Conservation (phyloP, 2,888 invertebrate species). For the Resseliella maxima region DNA sequence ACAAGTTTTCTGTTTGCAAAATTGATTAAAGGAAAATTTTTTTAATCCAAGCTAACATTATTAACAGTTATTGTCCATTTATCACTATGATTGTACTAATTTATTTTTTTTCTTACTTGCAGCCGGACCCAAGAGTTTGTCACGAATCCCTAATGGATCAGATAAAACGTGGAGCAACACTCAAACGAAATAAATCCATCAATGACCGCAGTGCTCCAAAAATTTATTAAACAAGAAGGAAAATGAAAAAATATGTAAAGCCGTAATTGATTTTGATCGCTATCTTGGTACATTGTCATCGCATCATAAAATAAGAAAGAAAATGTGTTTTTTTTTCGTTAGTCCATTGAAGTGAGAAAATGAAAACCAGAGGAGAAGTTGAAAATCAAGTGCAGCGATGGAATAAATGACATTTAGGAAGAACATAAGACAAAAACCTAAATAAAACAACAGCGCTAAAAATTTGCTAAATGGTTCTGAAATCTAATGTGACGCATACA, state of each 20-base stretch:
- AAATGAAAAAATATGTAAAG: background rate
- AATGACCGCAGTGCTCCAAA: conserved; percentile 88
- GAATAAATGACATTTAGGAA: too few relatives aligned
- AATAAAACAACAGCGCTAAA: background rate
- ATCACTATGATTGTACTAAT: background rate
- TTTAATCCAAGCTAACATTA: too few relatives aligned
- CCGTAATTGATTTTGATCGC: too few relatives aligned
- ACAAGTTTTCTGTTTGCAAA: too few relatives aligned
- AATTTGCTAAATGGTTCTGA: background rate
- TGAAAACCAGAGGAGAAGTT: too few relatives aligned
- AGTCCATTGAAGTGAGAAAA: too few relatives aligned
- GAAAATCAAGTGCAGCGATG: too few relatives aligned
- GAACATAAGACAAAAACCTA: background rate
- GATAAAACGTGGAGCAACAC: conserved; percentile 85
- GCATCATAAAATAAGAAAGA: too few relatives aligned
- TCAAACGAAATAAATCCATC: conserved; percentile 76
- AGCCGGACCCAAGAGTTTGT: conserved; percentile 82
- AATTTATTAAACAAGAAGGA: conserved; percentile 72
- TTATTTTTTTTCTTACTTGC: conserved; percentile 59
- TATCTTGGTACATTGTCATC: too few relatives aligned
- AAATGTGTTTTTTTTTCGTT: too few relatives aligned
- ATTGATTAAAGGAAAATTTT: too few relatives aligned
- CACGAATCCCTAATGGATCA: conserved; percentile 95
- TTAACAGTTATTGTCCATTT: too few relatives aligned
- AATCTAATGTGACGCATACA: conserved; percentile 42